Percentiles rank a stretch among this genome's conserved stretches.
Conservation (phyloP, 2,888 invertebrate genomes). For the Cryptocheilus praepositus region DNA sequence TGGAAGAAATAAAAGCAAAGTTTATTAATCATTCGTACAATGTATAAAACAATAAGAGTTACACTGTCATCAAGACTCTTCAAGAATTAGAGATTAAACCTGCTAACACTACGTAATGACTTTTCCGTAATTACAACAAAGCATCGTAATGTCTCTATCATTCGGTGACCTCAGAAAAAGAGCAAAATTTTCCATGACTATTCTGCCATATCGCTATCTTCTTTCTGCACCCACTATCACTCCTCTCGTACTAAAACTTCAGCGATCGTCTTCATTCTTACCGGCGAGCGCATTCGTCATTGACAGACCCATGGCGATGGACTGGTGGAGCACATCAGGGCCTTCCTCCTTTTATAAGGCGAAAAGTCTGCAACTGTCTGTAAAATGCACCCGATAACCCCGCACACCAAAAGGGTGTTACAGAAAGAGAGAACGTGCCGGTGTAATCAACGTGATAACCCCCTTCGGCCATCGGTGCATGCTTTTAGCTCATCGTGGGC, state of each 20-base stretch:
- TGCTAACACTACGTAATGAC: not conserved
- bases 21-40: not conserved
- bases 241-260: too few species aligned
- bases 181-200: not conserved
- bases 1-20: conserved; percentile 28
- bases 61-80: not conserved
- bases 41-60: not conserved
- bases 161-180: not conserved
- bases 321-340: conserved; percentile 54
- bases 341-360: conserved; percentile 66
- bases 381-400: conserved; percentile 62
- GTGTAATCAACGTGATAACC: conserved; percentile 65
- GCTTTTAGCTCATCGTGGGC: conserved; percentile 20
- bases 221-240: too few species aligned
- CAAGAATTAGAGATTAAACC: not conserved
- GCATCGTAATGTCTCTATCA: not conserved
- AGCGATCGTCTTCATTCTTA: conserved; percentile 40
- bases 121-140: not conserved
- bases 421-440: conserved; percentile 25
- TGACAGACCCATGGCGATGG: conserved; percentile 55
- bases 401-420: conserved; percentile 51
- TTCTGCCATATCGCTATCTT: too few species aligned
- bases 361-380: conserved; percentile 50
- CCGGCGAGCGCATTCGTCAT: conserved; percentile 57
- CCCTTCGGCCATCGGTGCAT: conserved; percentile 49